Evolutionary conservation across 2,113 vertebrate genomes (phyloP), one percentile per base, ranked within the genome.

Genomic region (Thalassoma bifasciatum): DNA sequence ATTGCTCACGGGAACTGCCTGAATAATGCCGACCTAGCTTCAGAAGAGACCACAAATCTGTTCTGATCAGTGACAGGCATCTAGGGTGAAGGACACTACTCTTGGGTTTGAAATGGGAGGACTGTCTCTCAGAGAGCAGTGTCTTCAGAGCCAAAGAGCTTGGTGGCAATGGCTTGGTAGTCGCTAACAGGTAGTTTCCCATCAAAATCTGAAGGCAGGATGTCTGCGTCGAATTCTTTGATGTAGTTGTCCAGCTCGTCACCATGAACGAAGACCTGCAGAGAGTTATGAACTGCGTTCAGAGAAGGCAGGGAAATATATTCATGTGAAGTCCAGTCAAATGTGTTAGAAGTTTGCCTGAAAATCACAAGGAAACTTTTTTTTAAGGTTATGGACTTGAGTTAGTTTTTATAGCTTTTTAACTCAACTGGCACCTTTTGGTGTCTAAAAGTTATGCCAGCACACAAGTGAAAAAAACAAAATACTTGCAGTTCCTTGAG

Each of bases 61-160:
- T 58, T 67, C 26, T 63, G 72, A 81, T 59, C 66, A 49, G 49
- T 17, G 54, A 70, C 46, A 73, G 77, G 66, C 63, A 59, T 70
- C 61, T 61, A 57, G 23, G 50, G 62, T 53, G 65, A 70, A 66
- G 40, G 65, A 49, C 70, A 13, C 77, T 74, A 59, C 30, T 30
- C 58, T 58, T 21, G 52, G 13, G 50, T 67, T 50, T 63, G 40
- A 74, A 66, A 49, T 40, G 11, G 16, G 17, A 11, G 12, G 2
- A 8, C 6, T 24, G 14, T 51, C 42, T 58, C 79, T 94, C 93
- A 99, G 52, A 99, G 94, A 52, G 95, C 96, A 0, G 98, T 99
- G 86, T 96, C 95, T 83, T 98, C 97, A 0, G 93, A 94, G 52
- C 97, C 96, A n/a, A 99, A 98, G 58, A 99, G 93, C 90, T 94